Base-by-base conservation (phyloP, 2,888 invertebrate genomes). In the Clitarchus hookeri region DNA sequence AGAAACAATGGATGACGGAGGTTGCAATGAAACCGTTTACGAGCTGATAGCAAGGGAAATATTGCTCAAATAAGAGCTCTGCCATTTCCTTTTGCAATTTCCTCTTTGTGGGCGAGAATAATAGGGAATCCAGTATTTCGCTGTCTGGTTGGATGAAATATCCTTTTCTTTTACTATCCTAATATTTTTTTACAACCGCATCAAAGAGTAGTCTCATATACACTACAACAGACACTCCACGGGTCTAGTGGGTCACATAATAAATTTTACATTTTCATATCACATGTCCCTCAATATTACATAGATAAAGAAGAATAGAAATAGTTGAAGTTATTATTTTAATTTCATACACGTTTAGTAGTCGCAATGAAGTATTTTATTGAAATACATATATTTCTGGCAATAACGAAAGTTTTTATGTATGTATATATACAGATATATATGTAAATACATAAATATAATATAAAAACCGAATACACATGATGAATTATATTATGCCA, bases 51-150 rank as follows among this genome's bases (percentile, higher is more conserved):
- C 65, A 16, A 0, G 65, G 65, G 6, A 65, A 65, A 65, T 23
- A 65, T 8, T 12, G 11, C 65, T 8, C 23, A 8, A 65, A 23
- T 65, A 65, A 65, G 19, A 23, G n/a, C 48, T 16, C 8, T 65
- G 65, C 8, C 19, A 65, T 65, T 65, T 65, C 65, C 65, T 65
- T 65, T 65, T 65, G 65, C 65, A 65, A 65, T 65, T 65, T 65
- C 65, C 65, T 65, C 36, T 65, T 65, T 65, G 65, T n/a, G 65
- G 65, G n/a, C n/a, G 65, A n/a, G 65, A 65, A 65, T 65, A 65
- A 65, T 65, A 19, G n/a, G n/a, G 11, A 6, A n/a, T 65, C n/a
- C 8, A 11, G n/a, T 9, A 16, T 65, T 65, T 65, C 65, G 16
- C 16, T 65, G 65, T 1, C 23, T 65, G 8, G 65, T 65, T 65